phyloP scores from a whole-genome alignment of 2,888 invertebrate genomes.

The Caenorhabditis uteleia region DNA sequence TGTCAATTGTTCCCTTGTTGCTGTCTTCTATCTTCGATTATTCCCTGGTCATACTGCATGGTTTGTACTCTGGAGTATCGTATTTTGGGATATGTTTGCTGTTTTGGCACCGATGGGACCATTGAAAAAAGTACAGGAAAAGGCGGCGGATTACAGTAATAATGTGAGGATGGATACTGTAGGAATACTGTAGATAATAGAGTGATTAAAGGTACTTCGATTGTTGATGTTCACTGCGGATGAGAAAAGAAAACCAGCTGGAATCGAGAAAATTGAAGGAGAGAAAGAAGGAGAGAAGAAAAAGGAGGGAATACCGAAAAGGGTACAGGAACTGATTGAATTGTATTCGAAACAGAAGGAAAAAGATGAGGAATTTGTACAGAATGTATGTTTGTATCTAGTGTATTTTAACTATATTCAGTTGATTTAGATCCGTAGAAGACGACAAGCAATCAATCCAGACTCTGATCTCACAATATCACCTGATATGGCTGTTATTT shows the following conservation, averaged over 20 bases:
- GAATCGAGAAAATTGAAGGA: too few relatives aligned
- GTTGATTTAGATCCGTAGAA: too few relatives aligned
- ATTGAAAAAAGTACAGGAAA: constrained; percentile 49
- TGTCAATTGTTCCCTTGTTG: constrained; percentile 56
- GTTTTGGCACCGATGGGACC: constrained; percentile 59
- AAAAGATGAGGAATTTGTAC: constrained; percentile 22
- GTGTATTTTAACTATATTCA: not conserved
- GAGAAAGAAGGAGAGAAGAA: constrained; percentile 5
- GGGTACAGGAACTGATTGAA: constrained; percentile 20
- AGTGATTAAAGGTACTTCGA: constrained; percentile 42
- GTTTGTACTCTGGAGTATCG: constrained; percentile 56
- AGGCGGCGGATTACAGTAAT: constrained; percentile 58
- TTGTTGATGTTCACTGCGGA: constrained; percentile 58
- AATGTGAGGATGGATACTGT: constrained; percentile 23
- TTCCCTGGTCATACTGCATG: constrained; percentile 56
- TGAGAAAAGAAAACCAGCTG: constrained; percentile 15
- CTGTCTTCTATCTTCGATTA: constrained; percentile 54
- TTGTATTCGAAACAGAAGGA: constrained; percentile 19
- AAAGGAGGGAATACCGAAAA: constrained; percentile 8
- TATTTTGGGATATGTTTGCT: too few relatives aligned
- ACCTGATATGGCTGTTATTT: too few relatives aligned
- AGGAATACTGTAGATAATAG: not conserved
- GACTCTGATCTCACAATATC: too few relatives aligned
- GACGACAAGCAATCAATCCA: too few relatives aligned
- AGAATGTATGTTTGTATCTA: constrained; percentile 12